A percentile compares a stretch with the other conserved stretches of the same genome.
phyloP scores from a whole-genome alignment of 2,113 vertebrate species.

The Psammodynastes pulverulentus region DNA sequence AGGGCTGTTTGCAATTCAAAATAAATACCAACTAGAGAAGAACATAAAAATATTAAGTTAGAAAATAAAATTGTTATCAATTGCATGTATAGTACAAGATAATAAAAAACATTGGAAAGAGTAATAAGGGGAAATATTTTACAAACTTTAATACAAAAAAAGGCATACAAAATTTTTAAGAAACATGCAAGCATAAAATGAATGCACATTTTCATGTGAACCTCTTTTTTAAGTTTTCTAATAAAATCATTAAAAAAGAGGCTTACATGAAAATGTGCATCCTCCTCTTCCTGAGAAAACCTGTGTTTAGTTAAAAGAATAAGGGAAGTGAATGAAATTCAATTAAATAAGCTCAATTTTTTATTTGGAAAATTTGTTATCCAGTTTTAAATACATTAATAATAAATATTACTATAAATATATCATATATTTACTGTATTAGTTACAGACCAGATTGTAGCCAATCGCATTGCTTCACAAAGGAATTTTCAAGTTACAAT shows the following conservation, averaged over 20 bases:
- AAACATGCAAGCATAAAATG: neutral
- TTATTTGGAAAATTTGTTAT: neutral
- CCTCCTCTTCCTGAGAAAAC: too few species aligned
- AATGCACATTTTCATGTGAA: neutral
- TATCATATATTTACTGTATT: neutral
- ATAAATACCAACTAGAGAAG: neutral
- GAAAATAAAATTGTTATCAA: neutral
- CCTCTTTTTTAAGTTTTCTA: too few species aligned
- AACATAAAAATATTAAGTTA: neutral
- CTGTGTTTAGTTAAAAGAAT: neutral
- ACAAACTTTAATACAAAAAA: neutral
- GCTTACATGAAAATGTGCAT: too few species aligned
- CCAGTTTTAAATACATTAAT: neutral
- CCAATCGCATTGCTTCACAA: neutral
- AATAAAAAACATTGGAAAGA: neutral
- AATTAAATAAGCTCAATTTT: neutral
- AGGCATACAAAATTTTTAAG: neutral
- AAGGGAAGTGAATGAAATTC: neutral
- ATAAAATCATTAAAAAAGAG: too few species aligned
- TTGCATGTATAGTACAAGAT: neutral
- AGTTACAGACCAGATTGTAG: neutral
- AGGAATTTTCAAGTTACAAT: neutral
- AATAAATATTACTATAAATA: neutral
- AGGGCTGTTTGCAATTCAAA: neutral
- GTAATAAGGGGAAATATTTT: neutral